Base-by-base conservation (phyloP, 2,797 vertebrate genomes). In the Enteromius mattozi region DNA sequence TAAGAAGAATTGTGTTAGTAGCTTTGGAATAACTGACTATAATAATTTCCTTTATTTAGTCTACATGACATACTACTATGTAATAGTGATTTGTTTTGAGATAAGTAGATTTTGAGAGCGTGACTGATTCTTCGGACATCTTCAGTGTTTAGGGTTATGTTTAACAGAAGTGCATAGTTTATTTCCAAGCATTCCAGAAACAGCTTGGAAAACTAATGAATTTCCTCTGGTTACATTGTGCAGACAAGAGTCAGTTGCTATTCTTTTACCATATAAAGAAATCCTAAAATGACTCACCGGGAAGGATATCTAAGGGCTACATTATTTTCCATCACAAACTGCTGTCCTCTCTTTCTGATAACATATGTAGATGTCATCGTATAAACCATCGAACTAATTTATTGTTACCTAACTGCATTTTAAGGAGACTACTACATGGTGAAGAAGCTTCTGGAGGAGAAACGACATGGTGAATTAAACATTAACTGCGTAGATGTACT, bases 401-500 rank as follows among this genome's bases (percentile, higher is more conserved):
- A 68, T 27, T 82, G 13, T 33, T 27, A 74, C 61, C 51, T 77
- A 75, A 65, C 61, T 84, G 51, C 86, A 61, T 40, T 89, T 90
- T 80, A 93, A 99, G 98, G 98, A 92, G 98, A 99, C 92, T 99
- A 98, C 94, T 99, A 99, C 92, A 99, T 99, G 98, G 98, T 99
- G 94, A 99, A 99, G 94, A 99, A 97, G 79, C 97, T 99, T 75
- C 94, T 99, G 16, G 97, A 98, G 91, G 97, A 99, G 90, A 99
- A 98, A 93, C 94, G 93, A 68, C 94, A 96, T 0, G 97, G 96
- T 6, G 97, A 99, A 92, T 96, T 99, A 93, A 99, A 99, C 93
- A 94, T 99, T 90, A 99, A 99, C 95, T 98, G 96, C 66, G 95
- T 99, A 81, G 98, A 99, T 90, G 98, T 98, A 85, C 94, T 99